Percentiles rank a stretch among this genome's conserved stretches.
These are phyloP conservation scores for Actias luna DNA, from an alignment of 2,888 invertebrate genomes.

Conservation along the genomic window DNA sequence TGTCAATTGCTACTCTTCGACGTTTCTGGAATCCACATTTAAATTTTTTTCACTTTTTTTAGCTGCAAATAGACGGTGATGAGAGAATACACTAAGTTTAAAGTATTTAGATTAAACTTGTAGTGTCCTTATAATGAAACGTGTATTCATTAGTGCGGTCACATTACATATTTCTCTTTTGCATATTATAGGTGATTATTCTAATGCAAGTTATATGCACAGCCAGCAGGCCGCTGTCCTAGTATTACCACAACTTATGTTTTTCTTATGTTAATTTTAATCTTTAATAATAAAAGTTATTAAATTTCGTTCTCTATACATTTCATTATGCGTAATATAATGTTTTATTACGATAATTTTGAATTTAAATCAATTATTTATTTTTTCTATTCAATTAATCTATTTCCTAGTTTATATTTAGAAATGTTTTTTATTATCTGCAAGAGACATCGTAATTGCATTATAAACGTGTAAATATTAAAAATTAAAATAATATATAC, in stretches of 20 bases:
- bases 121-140: not conserved
- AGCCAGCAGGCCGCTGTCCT: too few relatives aligned
- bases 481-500: too few relatives aligned
- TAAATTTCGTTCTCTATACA: too few relatives aligned
- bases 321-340: not conserved
- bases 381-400: not conserved
- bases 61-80: not conserved
- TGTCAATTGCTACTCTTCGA: constrained; percentile 5
- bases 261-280: too few relatives aligned
- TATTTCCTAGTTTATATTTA: not conserved
- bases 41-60: not conserved
- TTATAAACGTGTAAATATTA: not conserved
- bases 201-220: too few relatives aligned
- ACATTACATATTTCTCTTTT: too few relatives aligned
- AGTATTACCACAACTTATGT: too few relatives aligned
- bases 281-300: too few relatives aligned
- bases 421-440: not conserved
- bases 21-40: not conserved
- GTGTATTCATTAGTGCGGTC: too few relatives aligned
- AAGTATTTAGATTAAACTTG: not conserved
- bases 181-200: not conserved
- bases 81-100: not conserved
- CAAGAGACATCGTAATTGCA: not conserved
- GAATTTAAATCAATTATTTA: not conserved
- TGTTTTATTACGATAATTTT: not conserved